Percentiles rank a stretch among this genome's conserved stretches.
Evolutionary conservation across 2,888 invertebrate species (phyloP).

Genomic region (Tortrix viridana): DNA sequence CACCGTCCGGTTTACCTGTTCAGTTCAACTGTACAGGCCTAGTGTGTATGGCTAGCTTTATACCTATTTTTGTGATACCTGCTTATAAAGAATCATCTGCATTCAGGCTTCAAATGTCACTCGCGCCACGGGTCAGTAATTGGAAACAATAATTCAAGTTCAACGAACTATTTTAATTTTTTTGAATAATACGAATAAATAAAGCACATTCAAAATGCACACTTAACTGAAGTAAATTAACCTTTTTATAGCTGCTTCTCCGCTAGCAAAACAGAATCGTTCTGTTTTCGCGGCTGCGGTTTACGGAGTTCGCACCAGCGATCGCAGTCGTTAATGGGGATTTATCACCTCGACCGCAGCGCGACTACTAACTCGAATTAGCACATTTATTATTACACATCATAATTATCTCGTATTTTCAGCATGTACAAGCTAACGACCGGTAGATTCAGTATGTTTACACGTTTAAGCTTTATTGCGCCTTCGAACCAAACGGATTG

Average conservation of each 20-base stretch:
- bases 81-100: too few species aligned
- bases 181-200: not conserved
- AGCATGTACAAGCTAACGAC: slow-evolving; percentile 47
- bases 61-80: too few species aligned
- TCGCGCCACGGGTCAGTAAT: too few species aligned
- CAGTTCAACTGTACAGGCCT: too few species aligned
- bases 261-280: slow-evolving; percentile 30
- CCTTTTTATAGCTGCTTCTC: slow-evolving; percentile 26
- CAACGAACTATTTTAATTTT: not conserved
- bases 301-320: slow-evolving; percentile 41
- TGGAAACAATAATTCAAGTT: not conserved
- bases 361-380: slow-evolving; percentile 56
- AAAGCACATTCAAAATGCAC: slow-evolving; percentile 9
- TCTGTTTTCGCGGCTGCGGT: slow-evolving; percentile 28
- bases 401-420: slow-evolving; percentile 54
- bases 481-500: slow-evolving; percentile 36
- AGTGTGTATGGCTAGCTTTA: too few species aligned
- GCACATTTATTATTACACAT: slow-evolving; percentile 58
- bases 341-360: slow-evolving; percentile 59
- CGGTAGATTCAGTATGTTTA: slow-evolving; percentile 49
- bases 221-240: slow-evolving; percentile 30
- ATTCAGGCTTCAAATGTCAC: too few species aligned
- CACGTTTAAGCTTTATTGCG: slow-evolving; percentile 50
- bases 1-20: too few species aligned
- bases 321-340: slow-evolving; percentile 55